Evolutionary conservation across 2,888 invertebrate genomes (phyloP).

Genomic region (Torymus tubicola): DNA sequence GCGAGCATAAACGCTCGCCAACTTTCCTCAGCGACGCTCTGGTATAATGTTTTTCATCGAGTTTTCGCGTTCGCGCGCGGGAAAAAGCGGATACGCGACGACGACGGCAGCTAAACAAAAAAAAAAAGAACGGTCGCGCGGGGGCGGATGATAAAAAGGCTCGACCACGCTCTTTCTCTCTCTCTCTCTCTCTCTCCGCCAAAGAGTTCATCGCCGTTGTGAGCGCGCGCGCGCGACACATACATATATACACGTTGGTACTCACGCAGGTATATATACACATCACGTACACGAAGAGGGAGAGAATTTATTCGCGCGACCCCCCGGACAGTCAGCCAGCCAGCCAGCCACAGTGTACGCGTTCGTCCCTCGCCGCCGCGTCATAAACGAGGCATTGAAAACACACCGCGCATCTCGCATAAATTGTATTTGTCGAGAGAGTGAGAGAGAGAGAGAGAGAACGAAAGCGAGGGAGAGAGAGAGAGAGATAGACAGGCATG

Average conservation of each 20-base stretch:
- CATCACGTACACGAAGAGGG: slow-evolving; percentile 4
- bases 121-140: not conserved
- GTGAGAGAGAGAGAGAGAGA: slow-evolving; percentile 18
- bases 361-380: slow-evolving; percentile 28
- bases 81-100: not conserved
- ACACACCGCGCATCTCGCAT: slow-evolving; percentile 48
- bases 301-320: slow-evolving; percentile 44
- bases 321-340: slow-evolving; percentile 7
- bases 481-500: not conserved
- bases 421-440: slow-evolving; percentile 55
- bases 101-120: not conserved
- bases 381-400: slow-evolving; percentile 57
- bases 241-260: no score
- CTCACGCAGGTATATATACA: not conserved
- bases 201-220: slow-evolving; percentile 32
- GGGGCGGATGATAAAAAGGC: slow-evolving; percentile 34
- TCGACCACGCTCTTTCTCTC: not conserved
- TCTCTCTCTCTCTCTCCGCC: not conserved
- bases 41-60: slow-evolving; percentile 36
- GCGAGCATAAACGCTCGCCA: slow-evolving; percentile 1
- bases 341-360: not conserved
- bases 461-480: slow-evolving; percentile 9
- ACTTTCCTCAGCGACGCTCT: slow-evolving; percentile 12
- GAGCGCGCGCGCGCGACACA: not conserved
- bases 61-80: slow-evolving; percentile 19